phyloP scores from a whole-genome alignment of 2,888 invertebrate species.

The Drosophila pegasa region DNA sequence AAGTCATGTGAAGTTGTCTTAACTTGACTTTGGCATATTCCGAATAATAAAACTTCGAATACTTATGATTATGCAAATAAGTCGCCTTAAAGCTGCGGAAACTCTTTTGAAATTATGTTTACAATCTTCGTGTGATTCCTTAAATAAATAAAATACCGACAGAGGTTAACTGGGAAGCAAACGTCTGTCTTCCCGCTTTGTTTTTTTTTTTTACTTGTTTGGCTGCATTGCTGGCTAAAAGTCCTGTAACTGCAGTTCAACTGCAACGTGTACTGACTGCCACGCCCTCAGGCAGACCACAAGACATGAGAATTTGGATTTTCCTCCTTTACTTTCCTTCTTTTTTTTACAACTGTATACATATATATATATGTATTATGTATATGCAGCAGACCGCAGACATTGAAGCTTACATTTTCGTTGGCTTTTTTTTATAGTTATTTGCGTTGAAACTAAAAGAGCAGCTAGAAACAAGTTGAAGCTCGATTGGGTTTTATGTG shows the following conservation, averaged over 20 bases:
- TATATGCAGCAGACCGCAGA: slow-evolving; percentile 39
- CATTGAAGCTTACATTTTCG: slow-evolving; percentile 35
- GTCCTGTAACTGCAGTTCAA: slow-evolving; percentile 36
- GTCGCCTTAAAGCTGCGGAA: too few relatives aligned
- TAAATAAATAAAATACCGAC: slow-evolving; percentile 2
- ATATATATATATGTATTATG: not conserved
- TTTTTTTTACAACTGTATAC: slow-evolving; percentile 6
- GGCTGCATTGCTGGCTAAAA: slow-evolving; percentile 15
- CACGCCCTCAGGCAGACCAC: slow-evolving; percentile 20
- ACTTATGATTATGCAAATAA: not conserved
- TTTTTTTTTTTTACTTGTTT: slow-evolving; percentile 1
- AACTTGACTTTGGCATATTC: too few relatives aligned
- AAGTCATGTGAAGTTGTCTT: not conserved
- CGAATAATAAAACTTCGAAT: not conserved
- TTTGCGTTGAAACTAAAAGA: slow-evolving; percentile 28
- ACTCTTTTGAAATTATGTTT: not conserved
- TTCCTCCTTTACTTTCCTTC: slow-evolving; percentile 6
- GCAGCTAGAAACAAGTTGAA: slow-evolving; percentile 35
- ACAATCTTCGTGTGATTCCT: not conserved
- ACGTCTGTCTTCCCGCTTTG: not conserved
- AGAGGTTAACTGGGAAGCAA: not conserved
- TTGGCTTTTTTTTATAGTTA: slow-evolving; percentile 37
- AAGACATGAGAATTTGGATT: slow-evolving; percentile 43
- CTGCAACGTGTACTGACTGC: slow-evolving; percentile 30
- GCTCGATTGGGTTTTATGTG: slow-evolving; percentile 43